Conservation (phyloP, 2,113 vertebrate genomes). For the Pluvialis apricaria region DNA sequence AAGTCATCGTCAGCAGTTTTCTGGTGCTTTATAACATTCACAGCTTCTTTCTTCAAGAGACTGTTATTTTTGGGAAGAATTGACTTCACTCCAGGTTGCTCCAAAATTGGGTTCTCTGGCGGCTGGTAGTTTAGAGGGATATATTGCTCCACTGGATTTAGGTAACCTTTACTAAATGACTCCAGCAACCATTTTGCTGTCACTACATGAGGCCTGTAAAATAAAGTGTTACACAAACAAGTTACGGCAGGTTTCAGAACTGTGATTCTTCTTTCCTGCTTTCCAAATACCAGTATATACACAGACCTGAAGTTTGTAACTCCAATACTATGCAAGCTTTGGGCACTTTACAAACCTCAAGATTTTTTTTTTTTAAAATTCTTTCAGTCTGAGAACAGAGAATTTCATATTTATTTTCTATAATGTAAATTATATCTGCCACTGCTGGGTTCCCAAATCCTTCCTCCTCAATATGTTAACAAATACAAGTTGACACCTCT, state of each 20-base stretch:
- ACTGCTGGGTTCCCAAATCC: background rate
- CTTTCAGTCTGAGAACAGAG: background rate
- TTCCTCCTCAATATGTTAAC: background rate
- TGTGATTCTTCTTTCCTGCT: background rate
- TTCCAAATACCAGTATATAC: background rate
- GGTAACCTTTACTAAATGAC: conserved; percentile 81
- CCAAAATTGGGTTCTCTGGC: conserved; percentile 68
- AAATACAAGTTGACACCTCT: background rate
- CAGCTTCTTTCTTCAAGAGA: conserved; percentile 54
- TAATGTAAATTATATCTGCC: background rate
- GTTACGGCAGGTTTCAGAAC: background rate
- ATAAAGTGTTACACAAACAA: background rate
- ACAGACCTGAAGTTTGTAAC: background rate
- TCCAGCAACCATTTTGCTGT: conserved; percentile 91
- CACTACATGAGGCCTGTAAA: conserved; percentile 86
- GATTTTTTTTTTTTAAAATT: background rate
- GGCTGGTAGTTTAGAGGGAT: conserved; percentile 81
- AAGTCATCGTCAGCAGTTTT: conserved; percentile 84
- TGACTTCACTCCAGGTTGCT: conserved; percentile 57
- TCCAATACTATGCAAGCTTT: background rate
- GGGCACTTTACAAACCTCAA: background rate
- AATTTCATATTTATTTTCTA: background rate
- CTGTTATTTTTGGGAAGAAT: conserved; percentile 26
- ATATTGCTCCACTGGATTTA: conserved; percentile 83
- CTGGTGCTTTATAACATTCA: conserved; percentile 30